Evolutionary conservation across 1,140 invertebrate species (phyloP).

Genomic region (Ladona fulva): DNA sequence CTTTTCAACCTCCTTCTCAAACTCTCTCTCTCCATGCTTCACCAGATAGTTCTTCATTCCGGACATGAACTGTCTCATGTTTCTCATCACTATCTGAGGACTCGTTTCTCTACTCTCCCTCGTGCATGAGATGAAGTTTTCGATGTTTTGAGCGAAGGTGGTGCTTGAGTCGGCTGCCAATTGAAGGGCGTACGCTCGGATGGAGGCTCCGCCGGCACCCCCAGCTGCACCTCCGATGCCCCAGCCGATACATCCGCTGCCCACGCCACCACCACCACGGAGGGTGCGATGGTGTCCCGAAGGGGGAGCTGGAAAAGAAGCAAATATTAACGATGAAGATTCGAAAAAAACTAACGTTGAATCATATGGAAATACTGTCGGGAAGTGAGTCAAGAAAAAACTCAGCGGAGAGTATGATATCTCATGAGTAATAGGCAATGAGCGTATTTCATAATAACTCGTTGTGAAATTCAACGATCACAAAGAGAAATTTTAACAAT

Average conservation of each 20-base stretch:
- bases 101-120: constrained; percentile 80
- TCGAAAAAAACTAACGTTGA: too few species aligned
- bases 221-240: constrained; percentile 24
- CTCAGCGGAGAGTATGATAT: too few species aligned
- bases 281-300: neutral
- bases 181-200: constrained; percentile 66
- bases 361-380: too few species aligned
- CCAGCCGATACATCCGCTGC: neutral
- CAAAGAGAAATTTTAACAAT: too few species aligned
- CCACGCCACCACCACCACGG: neutral
- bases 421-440: too few species aligned
- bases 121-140: constrained; percentile 91
- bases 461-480: too few species aligned
- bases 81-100: constrained; percentile 81
- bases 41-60: constrained; percentile 96
- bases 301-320: constrained; percentile 52
- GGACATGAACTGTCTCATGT: constrained; percentile 94
- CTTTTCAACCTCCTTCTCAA: constrained; percentile 80
- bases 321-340: too few species aligned
- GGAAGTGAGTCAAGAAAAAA: too few species aligned
- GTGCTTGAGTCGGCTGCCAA: constrained; percentile 75
- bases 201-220: constrained; percentile 52
- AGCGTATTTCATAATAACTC: too few species aligned
- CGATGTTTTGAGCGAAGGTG: constrained; percentile 81
- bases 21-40: constrained; percentile 85